Evolutionary conservation across 2,797 vertebrate genomes (phyloP).

Genomic region (Chrysocyon brachyurus): DNA sequence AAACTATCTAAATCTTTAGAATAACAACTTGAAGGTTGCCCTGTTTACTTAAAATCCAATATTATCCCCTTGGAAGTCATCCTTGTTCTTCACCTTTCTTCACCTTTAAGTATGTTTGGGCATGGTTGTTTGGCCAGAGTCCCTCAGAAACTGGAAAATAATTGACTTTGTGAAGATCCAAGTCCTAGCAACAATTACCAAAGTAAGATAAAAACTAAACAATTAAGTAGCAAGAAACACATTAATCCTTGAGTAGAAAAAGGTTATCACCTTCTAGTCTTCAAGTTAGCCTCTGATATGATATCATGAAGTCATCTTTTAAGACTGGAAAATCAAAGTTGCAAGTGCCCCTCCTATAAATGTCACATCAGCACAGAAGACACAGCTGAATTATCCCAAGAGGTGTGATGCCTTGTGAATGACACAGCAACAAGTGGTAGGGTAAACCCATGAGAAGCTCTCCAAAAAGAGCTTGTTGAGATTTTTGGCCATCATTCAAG

Average conservation of each 20-base stretch:
- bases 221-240: constrained; percentile 82
- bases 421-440: neutral
- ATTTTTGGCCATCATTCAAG: neutral
- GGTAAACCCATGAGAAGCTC: neutral
- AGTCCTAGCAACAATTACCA: constrained; percentile 77
- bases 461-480: neutral
- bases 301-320: neutral
- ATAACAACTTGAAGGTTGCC: neutral
- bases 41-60: constrained; percentile 53
- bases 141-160: constrained; percentile 90
- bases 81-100: constrained; percentile 73
- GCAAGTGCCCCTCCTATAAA: neutral
- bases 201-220: constrained; percentile 80
- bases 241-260: constrained; percentile 83
- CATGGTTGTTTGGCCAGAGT: constrained; percentile 83
- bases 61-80: constrained; percentile 68
- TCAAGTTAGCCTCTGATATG: constrained; percentile 68
- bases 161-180: constrained; percentile 87
- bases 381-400: neutral
- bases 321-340: constrained; percentile 1
- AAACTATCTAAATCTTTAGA: constrained; percentile 3
- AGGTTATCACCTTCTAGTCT: constrained; percentile 48
- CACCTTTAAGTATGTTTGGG: constrained; percentile 79
- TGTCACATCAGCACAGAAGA: neutral
- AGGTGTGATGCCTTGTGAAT: neutral